Evolutionary conservation across 2,113 vertebrate genomes (phyloP).

Genomic region (Ornithorhynchus anatinus): DNA sequence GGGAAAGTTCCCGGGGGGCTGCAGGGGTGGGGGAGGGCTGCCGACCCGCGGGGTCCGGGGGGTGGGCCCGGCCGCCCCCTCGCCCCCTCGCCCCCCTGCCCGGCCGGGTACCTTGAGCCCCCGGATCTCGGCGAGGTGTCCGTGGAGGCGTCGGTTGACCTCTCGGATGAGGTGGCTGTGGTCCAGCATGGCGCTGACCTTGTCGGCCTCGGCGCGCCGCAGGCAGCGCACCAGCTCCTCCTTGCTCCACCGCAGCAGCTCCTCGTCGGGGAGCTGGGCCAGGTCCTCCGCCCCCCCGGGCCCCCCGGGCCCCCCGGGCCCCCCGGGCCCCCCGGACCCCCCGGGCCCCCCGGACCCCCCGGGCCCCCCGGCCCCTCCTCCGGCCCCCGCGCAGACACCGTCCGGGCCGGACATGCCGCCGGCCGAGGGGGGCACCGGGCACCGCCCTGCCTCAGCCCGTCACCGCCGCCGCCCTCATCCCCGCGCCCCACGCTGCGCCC

Average conservation of each 20-base stretch:
- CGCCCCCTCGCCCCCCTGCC: not conserved
- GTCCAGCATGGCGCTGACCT: slow-evolving; percentile 95
- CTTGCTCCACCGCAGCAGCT: slow-evolving; percentile 91
- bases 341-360: slow-evolving; percentile 73
- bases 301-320: slow-evolving; percentile 45
- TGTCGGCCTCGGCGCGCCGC: slow-evolving; percentile 90
- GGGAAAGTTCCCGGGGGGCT: slow-evolving; percentile 38
- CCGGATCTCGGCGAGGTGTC: slow-evolving; percentile 93
- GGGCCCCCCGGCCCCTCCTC: not conserved
- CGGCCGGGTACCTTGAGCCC: slow-evolving; percentile 86
- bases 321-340: too few relatives aligned
- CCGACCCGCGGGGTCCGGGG: not conserved
- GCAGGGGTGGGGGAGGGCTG: not conserved
- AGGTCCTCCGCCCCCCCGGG: slow-evolving; percentile 68
- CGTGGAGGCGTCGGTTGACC: slow-evolving; percentile 95
- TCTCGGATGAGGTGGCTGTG: slow-evolving; percentile 96
- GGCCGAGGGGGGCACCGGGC: slow-evolving; percentile 15
- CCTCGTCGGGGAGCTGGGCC: slow-evolving; percentile 88
- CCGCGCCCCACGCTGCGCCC: slow-evolving; percentile 13
- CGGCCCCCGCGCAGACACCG: too few relatives aligned
- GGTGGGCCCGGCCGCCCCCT: slow-evolving; percentile 29
- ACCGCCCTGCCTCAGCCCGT: slow-evolving; percentile 11
- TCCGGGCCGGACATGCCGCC: not conserved
- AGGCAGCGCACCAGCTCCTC: slow-evolving; percentile 92
- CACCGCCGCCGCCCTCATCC: slow-evolving; percentile 51